Evolutionary conservation across 2,888 invertebrate species (phyloP).

Genomic region (Ophion costatus): DNA sequence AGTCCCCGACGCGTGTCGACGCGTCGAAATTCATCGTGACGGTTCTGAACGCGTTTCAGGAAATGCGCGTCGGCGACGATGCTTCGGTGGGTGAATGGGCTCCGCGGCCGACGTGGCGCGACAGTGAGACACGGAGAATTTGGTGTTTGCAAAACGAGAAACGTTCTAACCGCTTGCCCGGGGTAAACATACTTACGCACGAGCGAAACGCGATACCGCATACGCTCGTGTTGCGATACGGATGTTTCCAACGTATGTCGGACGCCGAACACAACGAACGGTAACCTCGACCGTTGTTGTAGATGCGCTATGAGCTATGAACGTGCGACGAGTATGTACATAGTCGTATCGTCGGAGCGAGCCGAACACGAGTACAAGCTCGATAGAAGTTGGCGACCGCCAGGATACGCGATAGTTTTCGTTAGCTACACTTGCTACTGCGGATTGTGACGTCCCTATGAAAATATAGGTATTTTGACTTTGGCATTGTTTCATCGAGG

Average conservation of each 20-base stretch:
- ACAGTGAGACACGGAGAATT: slow-evolving; percentile 68
- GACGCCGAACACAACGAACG: slow-evolving; percentile 45
- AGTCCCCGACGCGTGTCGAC: slow-evolving; percentile 29
- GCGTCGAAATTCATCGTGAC: slow-evolving; percentile 53
- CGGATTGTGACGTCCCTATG: slow-evolving; percentile 29
- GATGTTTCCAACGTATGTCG: slow-evolving; percentile 62
- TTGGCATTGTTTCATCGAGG: slow-evolving; percentile 9
- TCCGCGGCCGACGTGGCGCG: slow-evolving; percentile 42
- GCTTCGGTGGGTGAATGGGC: slow-evolving; percentile 22
- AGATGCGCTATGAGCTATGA: slow-evolving; percentile 11
- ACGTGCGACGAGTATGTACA: neutral
- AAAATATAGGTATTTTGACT: slow-evolving; percentile 12
- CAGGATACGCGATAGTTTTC: slow-evolving; percentile 42
- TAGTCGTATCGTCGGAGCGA: neutral
- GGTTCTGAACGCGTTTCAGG: slow-evolving; percentile 56
- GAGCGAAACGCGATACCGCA: slow-evolving; percentile 57
- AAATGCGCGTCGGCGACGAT: slow-evolving; percentile 45
- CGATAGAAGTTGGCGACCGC: slow-evolving; percentile 7
- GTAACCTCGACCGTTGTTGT: slow-evolving; percentile 4
- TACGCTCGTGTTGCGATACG: slow-evolving; percentile 51
- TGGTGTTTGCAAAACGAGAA: slow-evolving; percentile 75
- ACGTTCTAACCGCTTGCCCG: slow-evolving; percentile 71
- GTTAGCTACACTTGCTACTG: slow-evolving; percentile 21
- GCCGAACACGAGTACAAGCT: neutral
- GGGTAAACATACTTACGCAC: slow-evolving; percentile 72